Base-by-base conservation (phyloP, 2,797 vertebrate species). In the Bucorvus abyssinicus region DNA sequence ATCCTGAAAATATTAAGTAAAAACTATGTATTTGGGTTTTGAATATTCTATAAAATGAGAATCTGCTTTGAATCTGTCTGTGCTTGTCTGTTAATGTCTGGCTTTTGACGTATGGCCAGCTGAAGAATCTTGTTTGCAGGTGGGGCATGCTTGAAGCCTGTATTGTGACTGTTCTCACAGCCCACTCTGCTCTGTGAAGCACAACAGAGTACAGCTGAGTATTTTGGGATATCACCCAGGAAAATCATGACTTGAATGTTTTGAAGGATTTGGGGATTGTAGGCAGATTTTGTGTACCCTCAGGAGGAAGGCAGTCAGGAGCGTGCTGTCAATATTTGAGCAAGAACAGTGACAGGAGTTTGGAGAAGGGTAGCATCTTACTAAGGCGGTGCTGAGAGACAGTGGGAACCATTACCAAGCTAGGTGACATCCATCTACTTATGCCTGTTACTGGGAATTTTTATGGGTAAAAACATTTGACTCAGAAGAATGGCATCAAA, bases 291-390 rank as follows among this genome's bases (percentile, higher is more conserved):
- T 69, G 5, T 27, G 5, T 68, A 55, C 12, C 16, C 15, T 23
- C 9, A 23, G 27, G 44, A 90, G 67, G 29, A 74, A 57, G 23
- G 57, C 9, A n/a, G 24, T 9, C 1, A 1, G 52, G 12, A 64
- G 5, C 0, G 0, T 55, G 26, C 20, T 63, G 10, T 82, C n/a
- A 23, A 18, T 42, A 27, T n/a, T 18, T 56, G 42, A 27, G 30
- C 22, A 71, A 61, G 44, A 44, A 30, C 14, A 26, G 44, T 40
- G n/a, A 6, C 27, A 78, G 29, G 26, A 77, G 32, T 40, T 1
- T 26, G n/a, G 24, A 75, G 36, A 6, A 63, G 4, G 6, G 7
- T 30, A 42, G 40, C 30, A 22, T 67, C 30, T 11, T 36, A 67
- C 8, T 8, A 14, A 59, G 47, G 49, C 42, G 61, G n/a, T 44